Evolutionary conservation across 2,113 vertebrate genomes (phyloP), one percentile per base, ranked within the genome.

Genomic region (Pelodiscus sinensis): DNA sequence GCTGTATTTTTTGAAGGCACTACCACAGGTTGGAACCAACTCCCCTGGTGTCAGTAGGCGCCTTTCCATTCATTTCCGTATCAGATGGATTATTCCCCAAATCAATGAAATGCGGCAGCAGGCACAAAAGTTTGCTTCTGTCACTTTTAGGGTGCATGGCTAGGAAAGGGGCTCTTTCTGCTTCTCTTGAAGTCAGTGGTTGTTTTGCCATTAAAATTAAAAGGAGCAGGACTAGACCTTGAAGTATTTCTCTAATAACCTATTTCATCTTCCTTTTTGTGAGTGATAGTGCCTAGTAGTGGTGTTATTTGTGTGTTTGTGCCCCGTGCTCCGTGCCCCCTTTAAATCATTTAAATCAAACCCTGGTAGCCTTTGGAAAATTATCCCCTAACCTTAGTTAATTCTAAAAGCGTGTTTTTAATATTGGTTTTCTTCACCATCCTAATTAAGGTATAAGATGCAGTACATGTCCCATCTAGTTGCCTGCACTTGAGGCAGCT

Each of bases 371-470:
- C 92, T 93, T 57, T 92, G 84, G 93, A 93, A 92, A 91, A 57
- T 7, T 88, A 52, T 92, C 90, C 94, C 89, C 82, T 85, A 93
- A 60, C 14, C 16, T 62, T 54, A 54, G 31, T 55, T 79, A 50
- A 8, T 94, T 96, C 94, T 93, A 19, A 52, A 94, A 62, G 21
- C 14, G 1, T 91, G 85, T 71, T 92, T 58, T 95, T 85, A 92
- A 58, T 96, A 81, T 81, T 90, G 80, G n/a, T 92, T 92, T 95
- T 92, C 82, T 84, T 77, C 60, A 88, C 24, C 3, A 87, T 86
- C 89, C 94, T 35, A 86, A 27, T 90, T 86, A 86, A 94, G 92
- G 90, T 90, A 10, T 44, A 86, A 81, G 81, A 93, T 89, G 89
- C 84, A 93, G 50, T 79, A 44, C 77, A 9, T 54, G 90, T 51